Evolutionary conservation across 2,888 invertebrate species (phyloP), one percentile per base, ranked within the genome.

Genomic region (Drosophila hamatofila): DNA sequence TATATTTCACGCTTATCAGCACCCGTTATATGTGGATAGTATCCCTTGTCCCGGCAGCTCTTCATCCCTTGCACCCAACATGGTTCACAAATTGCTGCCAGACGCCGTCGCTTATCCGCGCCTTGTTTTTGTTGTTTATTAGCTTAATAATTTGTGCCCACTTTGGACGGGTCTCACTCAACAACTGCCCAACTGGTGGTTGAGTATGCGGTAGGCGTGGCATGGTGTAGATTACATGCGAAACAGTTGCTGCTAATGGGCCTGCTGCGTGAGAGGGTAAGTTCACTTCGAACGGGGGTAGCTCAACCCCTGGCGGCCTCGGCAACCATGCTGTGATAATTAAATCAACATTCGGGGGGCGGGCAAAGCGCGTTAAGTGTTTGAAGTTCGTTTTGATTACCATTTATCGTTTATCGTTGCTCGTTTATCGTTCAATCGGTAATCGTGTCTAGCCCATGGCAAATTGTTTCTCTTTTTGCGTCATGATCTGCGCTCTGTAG

Each of bases 1-100:
- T 70, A 87, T 72, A 87, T 89, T 91, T 90, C 78, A 90, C 89
- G 91, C 88, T 91, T 90, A 88, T 90, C 90, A 84, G 83, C 85
- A 72, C 78, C 65, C 25, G 30, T 44, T 35, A 30, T 30, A 6
- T 37, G 56, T 8, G 8, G 30, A 8, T 30, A n/a, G 18, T 21
- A 46, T 25, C 54, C 54, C 54, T 7, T 25, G 39, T 5, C 33
- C 33, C 23, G 27, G 4, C 37, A 14, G 9, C 9, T 18, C 27
- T 9, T 25, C 42, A 56, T 27, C 41, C 44, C 51, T 39, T 25
- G 39, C 11, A 9, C 39, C 39, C 39, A 41, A 41, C 18, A 18
- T 41, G 18, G 41, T 41, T 42, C 69, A 82, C 83, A 80, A 80
- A 85, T 83, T 77, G 82, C 81, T 62, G 65, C 44, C 66, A 59